Conservation (phyloP, 2,113 vertebrate genomes). For the Aythya baeri region DNA sequence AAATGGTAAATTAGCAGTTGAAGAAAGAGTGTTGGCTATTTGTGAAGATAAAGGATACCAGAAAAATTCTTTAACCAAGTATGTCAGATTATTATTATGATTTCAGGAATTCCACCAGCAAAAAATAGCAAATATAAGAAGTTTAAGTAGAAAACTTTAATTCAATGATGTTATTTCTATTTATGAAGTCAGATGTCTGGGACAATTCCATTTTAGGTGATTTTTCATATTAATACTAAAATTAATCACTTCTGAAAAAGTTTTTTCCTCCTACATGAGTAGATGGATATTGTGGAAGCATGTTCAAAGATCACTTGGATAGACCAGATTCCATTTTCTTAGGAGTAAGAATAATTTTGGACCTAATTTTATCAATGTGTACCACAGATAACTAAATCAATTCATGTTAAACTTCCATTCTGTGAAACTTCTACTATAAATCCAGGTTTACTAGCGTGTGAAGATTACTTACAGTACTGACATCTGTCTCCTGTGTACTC, state of each 20-base stretch:
- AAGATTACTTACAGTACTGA: slow-evolving; percentile 87
- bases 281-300: background rate
- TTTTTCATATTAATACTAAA: background rate
- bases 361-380: rapidly evolving
- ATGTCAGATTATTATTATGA: rapidly evolving
- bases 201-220: rapidly evolving
- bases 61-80: background rate
- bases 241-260: background rate
- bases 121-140: background rate
- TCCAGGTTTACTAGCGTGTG: rapidly evolving
- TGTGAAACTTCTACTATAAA: rapidly evolving
- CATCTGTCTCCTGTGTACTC: slow-evolving; percentile 96
- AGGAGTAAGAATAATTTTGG: background rate
- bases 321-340: background rate
- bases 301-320: background rate
- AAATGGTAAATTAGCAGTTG: background rate
- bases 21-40: background rate
- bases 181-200: background rate
- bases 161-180: background rate
- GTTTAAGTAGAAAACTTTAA: background rate
- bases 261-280: background rate
- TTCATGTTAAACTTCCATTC: background rate
- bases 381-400: rapidly evolving
- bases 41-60: background rate
- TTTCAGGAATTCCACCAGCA: background rate